Evolutionary conservation across 2,888 invertebrate species (phyloP).

Genomic region (Hydroisotoma schaefferi): DNA sequence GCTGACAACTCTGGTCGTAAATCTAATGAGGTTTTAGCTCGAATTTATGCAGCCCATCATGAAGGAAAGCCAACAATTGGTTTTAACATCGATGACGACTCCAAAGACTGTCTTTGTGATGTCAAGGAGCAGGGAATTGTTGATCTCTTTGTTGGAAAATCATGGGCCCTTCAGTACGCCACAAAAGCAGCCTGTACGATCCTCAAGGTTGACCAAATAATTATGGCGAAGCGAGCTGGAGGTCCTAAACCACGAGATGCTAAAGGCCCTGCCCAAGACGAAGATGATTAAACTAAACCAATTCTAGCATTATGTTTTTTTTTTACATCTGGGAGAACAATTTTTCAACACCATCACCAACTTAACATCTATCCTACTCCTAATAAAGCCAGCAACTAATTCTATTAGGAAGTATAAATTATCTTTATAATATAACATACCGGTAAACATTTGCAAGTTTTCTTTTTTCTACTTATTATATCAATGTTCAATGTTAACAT

Average conservation of each 20-base stretch:
- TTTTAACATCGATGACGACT: conserved; percentile 76
- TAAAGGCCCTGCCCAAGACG: conserved; percentile 57
- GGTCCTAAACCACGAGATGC: conserved; percentile 76
- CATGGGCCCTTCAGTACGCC: conserved; percentile 94
- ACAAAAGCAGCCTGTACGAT: conserved; percentile 89
- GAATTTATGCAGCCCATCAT: conserved; percentile 90
- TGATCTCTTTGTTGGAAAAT: conserved; percentile 80
- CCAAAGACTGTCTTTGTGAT: conserved; percentile 68
- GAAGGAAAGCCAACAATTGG: conserved; percentile 77
- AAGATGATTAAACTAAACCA: conserved; percentile 26
- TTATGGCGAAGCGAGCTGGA: conserved; percentile 96
- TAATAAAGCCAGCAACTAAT: too few species aligned
- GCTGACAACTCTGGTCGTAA: conserved; percentile 93
- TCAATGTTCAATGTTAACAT: too few species aligned
- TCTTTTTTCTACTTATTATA: too few species aligned
- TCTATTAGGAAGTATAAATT: too few species aligned
- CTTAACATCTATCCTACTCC: too few species aligned
- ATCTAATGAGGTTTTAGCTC: conserved; percentile 79
- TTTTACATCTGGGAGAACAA: too few species aligned
- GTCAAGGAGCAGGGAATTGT: conserved; percentile 71
- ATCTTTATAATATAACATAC: too few species aligned
- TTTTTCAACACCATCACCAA: too few species aligned
- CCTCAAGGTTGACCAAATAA: conserved; percentile 92
- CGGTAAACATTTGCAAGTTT: too few species aligned
- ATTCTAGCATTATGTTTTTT: too few species aligned